Evolutionary conservation across 2,888 invertebrate genomes (phyloP), one percentile per base, ranked within the genome.

Genomic region (Tethea ocularis): DNA sequence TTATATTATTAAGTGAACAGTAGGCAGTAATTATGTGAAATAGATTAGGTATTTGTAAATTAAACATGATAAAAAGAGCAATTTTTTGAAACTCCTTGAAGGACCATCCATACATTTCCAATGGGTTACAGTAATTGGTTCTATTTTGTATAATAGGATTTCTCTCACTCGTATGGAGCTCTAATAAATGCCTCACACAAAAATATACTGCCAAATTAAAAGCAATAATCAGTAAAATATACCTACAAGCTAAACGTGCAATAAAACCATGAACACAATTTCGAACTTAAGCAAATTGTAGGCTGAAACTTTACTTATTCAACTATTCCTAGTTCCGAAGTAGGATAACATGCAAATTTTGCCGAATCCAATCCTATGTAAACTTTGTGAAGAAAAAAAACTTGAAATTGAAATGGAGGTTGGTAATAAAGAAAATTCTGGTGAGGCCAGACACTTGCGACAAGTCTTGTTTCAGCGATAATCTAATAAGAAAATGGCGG

Each of bases 401-500:
- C 22, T 54, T 54, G 15, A 33, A 54, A 54, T 54, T 54, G 54
- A 33, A 54, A 54, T 54, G 54, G 15, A 54, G 54, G 36, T 22
- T 33, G 54, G 54, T 33, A 33, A 54, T 54, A 54, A 53, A 54
- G 54, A 33, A 54, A 54, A 54, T 29, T 54, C 33, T 33, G 54
- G 33, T 36, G 33, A 54, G 54, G 54, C 33, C 54, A 54, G 36
- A 54, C 46, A 46, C 46, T 46, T n/a, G 46, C 46, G 46, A 54
- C 54, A 54, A 54, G 36, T 29, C 62, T 65, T 61, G 73, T 71
- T 67, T 69, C 65, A 71, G 69, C 66, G 68, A 71, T 76, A 78
- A 78, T 74, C 71, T 72, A 68, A 66, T 67, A 75, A 79, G 75
- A 75, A 73, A 61, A 29, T 67, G 70, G 67, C 60, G 61, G 59